A percentile compares a stretch with the other conserved stretches of the same genome.
phyloP scores from a whole-genome alignment of 2,888 invertebrate genomes.

The Clivina fossor region DNA sequence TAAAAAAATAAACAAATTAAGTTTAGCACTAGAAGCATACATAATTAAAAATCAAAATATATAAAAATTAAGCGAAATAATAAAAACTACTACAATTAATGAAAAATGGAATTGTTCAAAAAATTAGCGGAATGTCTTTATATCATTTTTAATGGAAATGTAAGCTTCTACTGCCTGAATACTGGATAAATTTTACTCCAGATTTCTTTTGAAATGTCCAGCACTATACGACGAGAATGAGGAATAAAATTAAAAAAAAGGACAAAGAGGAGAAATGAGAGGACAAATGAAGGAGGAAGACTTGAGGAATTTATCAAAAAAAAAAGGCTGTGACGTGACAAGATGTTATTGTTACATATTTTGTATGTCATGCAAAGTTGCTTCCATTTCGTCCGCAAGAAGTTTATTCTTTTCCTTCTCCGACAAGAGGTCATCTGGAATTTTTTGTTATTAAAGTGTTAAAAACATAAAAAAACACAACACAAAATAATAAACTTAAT shows the following conservation, averaged over 20 bases:
- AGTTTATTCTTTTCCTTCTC: constrained; percentile 95
- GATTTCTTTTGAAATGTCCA: neutral
- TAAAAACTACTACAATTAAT: constrained; percentile 61
- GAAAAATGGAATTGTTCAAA: constrained; percentile 60
- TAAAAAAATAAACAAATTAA: constrained; percentile 17
- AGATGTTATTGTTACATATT: constrained; percentile 75
- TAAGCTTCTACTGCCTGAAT: constrained; percentile 37
- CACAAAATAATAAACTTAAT: too few relatives aligned
- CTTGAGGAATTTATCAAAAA: neutral
- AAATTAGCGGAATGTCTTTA: constrained; percentile 50
- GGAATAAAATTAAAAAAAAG: too few relatives aligned
- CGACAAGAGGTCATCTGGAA: constrained; percentile 91
- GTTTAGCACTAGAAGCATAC: constrained; percentile 13
- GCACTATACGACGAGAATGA: too few relatives aligned
- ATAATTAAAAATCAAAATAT: constrained; percentile 42
- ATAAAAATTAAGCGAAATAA: constrained; percentile 56
- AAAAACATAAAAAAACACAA: constrained; percentile 43
- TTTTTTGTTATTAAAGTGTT: constrained; percentile 54
- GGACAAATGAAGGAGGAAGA: neutral
- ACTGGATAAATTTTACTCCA: too few relatives aligned
- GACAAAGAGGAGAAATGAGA: neutral
- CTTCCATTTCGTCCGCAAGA: constrained; percentile 98
- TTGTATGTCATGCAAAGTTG: constrained; percentile 98
- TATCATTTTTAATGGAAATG: constrained; percentile 33
- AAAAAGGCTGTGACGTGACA: neutral